phyloP scores from a whole-genome alignment of 2,797 vertebrate species.

The Crocodylus rhombifer region DNA sequence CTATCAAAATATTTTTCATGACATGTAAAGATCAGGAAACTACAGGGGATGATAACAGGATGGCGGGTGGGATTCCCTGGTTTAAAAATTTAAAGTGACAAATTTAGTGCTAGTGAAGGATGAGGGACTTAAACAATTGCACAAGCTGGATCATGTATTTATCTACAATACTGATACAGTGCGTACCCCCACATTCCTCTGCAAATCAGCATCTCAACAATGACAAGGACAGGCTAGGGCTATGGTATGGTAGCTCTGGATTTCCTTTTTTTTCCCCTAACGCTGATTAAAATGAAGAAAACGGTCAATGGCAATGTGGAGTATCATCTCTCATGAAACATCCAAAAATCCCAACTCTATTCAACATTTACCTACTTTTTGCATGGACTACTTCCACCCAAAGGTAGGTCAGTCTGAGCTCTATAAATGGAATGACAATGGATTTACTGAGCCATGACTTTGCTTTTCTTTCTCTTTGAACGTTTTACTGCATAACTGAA shows the following conservation, averaged over 20 bases:
- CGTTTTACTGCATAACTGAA: neutral
- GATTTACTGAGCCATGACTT: constrained; percentile 33
- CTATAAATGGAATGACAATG: neutral
- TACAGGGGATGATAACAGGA: constrained; percentile 71
- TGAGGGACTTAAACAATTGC: constrained; percentile 75
- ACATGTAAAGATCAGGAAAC: constrained; percentile 73
- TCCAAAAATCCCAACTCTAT: constrained; percentile 41
- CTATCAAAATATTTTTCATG: constrained; percentile 80
- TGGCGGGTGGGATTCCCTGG: constrained; percentile 82
- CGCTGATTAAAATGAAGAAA: constrained; percentile 18
- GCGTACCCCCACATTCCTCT: constrained; percentile 63
- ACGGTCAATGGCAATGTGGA: constrained; percentile 7
- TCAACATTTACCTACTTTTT: constrained; percentile 32
- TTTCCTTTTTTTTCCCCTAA: neutral
- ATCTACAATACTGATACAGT: constrained; percentile 74
- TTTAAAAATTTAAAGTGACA: constrained; percentile 86
- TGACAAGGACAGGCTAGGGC: constrained; percentile 25
- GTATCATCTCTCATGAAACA: neutral
- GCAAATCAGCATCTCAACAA: constrained; percentile 56
- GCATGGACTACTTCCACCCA: neutral
- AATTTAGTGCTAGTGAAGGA: constrained; percentile 82
- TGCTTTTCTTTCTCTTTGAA: constrained; percentile 19
- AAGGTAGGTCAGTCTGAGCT: constrained; percentile 17
- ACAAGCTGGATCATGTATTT: constrained; percentile 69
- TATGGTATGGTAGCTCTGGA: neutral